These are phyloP conservation scores for Bubo bubo DNA, from an alignment of 2,113 vertebrate genomes.

Conservation along the genomic window DNA sequence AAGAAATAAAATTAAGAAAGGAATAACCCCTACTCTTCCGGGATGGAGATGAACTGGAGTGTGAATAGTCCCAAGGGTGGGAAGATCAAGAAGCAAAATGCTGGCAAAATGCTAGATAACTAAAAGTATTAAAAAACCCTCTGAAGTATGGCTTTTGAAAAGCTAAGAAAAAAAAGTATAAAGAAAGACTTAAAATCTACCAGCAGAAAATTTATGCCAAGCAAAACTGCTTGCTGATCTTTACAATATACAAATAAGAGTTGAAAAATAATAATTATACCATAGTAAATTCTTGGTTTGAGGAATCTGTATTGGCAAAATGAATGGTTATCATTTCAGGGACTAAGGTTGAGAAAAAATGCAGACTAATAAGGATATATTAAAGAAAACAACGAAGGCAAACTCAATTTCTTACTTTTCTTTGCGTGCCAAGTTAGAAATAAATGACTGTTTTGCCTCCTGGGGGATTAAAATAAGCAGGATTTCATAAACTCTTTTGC, in stretches of 20 bases:
- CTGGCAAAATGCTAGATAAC: background rate
- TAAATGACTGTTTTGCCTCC: constrained; percentile 49
- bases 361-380: constrained; percentile 22
- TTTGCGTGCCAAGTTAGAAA: constrained; percentile 45
- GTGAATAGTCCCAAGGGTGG: background rate
- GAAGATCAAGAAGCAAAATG: background rate
- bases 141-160: background rate
- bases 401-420: constrained; percentile 36
- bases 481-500: constrained; percentile 43
- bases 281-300: constrained; percentile 8
- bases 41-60: background rate
- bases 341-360: constrained; percentile 10
- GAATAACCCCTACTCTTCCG: background rate
- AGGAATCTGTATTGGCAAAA: constrained; percentile 6
- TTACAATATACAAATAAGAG: background rate
- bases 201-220: background rate
- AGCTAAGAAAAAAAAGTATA: background rate
- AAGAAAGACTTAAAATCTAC: background rate
- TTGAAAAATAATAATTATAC: constrained; percentile 28
- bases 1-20: background rate
- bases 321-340: background rate
- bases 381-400: constrained; percentile 22
- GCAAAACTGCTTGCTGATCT: background rate
- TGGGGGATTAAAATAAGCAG: constrained; percentile 61
- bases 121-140: background rate